These are phyloP conservation scores for Perognathus longimembris DNA, from an alignment of 2,113 vertebrate genomes.

Conservation along the genomic window DNA sequence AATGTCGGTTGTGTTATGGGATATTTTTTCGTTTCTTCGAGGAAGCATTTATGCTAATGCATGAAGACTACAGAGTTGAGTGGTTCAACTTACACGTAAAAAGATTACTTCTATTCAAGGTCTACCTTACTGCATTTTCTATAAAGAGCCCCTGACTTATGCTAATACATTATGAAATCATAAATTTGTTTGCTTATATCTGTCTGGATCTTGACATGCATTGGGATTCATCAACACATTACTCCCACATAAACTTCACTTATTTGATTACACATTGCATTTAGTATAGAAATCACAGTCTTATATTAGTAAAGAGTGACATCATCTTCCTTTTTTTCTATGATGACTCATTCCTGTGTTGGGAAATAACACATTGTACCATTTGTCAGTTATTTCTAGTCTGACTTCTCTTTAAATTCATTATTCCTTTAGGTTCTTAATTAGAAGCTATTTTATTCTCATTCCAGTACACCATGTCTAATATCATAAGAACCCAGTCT, in stretches of 20 bases:
- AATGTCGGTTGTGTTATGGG: constrained; percentile 21
- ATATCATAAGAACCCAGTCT: not conserved
- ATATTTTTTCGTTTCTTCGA: constrained; percentile 27
- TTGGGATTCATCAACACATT: constrained; percentile 12
- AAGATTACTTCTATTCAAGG: constrained; percentile 52
- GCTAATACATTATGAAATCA: constrained; percentile 33
- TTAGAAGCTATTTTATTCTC: not conserved
- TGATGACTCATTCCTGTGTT: constrained; percentile 42
- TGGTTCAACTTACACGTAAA: constrained; percentile 37
- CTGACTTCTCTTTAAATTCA: constrained; percentile 1
- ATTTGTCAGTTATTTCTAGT: constrained; percentile 38
- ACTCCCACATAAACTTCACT: not conserved
- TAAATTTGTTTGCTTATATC: constrained; percentile 15
- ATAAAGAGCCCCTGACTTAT: constrained; percentile 30
- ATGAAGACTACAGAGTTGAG: constrained; percentile 5
- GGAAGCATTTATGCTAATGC: constrained; percentile 9
- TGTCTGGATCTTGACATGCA: constrained; percentile 20
- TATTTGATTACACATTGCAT: constrained; percentile 14
- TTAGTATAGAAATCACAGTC: constrained; percentile 51
- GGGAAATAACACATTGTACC: not conserved
- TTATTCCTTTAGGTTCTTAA: not conserved
- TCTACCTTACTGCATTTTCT: not conserved
- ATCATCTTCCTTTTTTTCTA: constrained; percentile 36
- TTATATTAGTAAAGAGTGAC: not conserved
- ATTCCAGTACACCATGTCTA: constrained; percentile 32